A percentile compares a stretch with the other conserved stretches of the same genome.
phyloP scores from a whole-genome alignment of 2,113 vertebrate species.

The Carlito syrichta region DNA sequence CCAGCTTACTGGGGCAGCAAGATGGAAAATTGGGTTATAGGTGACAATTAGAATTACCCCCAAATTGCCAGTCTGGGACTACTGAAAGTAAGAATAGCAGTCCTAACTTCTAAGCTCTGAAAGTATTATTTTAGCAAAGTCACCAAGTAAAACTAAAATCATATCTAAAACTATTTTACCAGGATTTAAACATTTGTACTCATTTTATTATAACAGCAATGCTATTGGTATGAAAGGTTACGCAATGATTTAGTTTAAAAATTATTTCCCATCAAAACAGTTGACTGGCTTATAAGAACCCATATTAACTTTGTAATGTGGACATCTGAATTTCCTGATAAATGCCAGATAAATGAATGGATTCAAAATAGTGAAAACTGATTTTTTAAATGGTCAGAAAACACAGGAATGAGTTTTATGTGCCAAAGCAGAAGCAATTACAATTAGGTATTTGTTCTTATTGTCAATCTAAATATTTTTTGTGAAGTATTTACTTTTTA shows the following conservation, averaged over 20 bases:
- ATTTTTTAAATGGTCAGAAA: neutral
- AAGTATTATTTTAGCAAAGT: neutral
- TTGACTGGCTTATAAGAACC: neutral
- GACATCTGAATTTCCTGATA: conserved; percentile 19
- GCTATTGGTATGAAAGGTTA: neutral
- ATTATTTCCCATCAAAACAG: neutral
- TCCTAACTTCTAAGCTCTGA: too few species aligned
- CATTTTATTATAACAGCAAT: neutral
- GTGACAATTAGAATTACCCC: neutral
- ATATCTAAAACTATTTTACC: neutral
- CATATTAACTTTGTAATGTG: neutral
- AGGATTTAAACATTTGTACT: neutral
- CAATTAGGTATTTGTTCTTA: neutral
- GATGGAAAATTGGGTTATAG: neutral
- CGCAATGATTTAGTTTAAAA: neutral
- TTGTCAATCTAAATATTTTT: neutral
- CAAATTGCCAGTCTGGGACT: neutral
- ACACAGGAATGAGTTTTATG: neutral
- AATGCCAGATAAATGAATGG: neutral
- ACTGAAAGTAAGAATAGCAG: neutral
- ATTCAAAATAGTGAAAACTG: neutral
- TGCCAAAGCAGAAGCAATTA: neutral
- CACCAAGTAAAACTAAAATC: neutral
- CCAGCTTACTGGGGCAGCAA: neutral
- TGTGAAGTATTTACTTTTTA: neutral